Base-by-base conservation (phyloP, 2,797 vertebrate species). In the Poecilia wingei region DNA sequence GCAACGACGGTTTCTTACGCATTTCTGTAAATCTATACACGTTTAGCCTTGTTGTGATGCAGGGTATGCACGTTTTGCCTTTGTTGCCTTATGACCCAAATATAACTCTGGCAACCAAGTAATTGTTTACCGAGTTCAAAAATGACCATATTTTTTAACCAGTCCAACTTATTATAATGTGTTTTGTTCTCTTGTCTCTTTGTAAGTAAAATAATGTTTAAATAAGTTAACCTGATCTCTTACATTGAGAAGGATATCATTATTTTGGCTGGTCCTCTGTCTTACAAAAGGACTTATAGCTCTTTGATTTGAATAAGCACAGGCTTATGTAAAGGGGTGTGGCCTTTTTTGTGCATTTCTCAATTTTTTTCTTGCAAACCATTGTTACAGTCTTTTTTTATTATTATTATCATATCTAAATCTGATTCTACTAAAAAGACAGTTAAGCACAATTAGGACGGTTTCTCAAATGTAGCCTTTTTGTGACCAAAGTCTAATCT, bases 401-500 rank as follows among this genome's bases (percentile, higher is more conserved):
- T 41, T 41, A 41, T 41, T 41, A 28, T 28, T 61, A 66, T 55
- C 66, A 47, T 5, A 7, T 61, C 81, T 43, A 76, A 70, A 47
- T n/a, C 33, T 10, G 41, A 68, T 73, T 46, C 66, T 77, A 33
- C 70, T 76, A 16, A 82, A 53, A 80, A 80, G 66, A 68, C 8
- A 80, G 61, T 28, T 41, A 36, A 39, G 22, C 77, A 39, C 75
- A 84, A 18, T 18, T 66, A 28, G 89, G 82, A 76, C 74, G 72
- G 61, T 82, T 85, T 80, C 69, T 76, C 55, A 43, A 82, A 87
- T 83, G 81, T 76, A 82, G 36, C 79, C 68, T 49, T 79, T 79
- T 77, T 82, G 85, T 88, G 87, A 88, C 80, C 79, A 80, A 70
- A 82, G 73, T 84, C 79, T 80, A 85, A 85, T 61, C 83, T 74